These are phyloP conservation scores for Drosophila novamexicana DNA, from an alignment of 1,140 invertebrate genomes.

Conservation along the genomic window DNA sequence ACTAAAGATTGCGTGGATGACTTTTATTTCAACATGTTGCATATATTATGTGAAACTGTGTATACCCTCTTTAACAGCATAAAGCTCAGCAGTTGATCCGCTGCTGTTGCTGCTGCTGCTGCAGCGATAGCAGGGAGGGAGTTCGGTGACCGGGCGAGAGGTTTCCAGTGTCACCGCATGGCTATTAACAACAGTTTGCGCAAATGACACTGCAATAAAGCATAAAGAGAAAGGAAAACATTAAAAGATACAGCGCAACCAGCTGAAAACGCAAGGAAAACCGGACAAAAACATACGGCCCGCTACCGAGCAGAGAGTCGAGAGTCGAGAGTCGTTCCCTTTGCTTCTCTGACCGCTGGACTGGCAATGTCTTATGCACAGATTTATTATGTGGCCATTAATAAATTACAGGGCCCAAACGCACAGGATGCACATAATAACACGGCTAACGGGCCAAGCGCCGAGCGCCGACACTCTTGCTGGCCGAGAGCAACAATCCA, in stretches of 20 bases:
- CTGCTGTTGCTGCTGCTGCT: background rate
- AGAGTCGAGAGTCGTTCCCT: background rate
- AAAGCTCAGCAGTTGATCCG: background rate
- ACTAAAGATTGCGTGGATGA: too few species aligned
- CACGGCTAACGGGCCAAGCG: conserved; percentile 13
- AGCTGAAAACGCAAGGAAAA: background rate
- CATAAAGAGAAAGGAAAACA: conserved; percentile 55
- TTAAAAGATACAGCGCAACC: conserved; percentile 55
- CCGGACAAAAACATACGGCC: background rate
- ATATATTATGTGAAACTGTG: too few species aligned
- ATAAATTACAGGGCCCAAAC: conserved; percentile 74
- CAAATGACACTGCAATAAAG: conserved; percentile 79
- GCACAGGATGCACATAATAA: conserved; percentile 57
- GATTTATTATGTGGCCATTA: conserved; percentile 82
- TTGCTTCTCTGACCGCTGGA: conserved; percentile 20
- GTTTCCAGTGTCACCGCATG: conserved; percentile 49
- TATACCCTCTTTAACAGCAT: background rate
- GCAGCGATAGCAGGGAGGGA: background rate
- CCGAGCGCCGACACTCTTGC: background rate
- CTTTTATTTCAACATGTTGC: too few species aligned
- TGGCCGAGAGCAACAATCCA: conserved; percentile 8
- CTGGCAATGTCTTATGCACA: conserved; percentile 75
- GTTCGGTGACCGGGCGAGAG: background rate
- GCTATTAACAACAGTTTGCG: conserved; percentile 81
- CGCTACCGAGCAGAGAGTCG: background rate